Percentiles rank a stretch among this genome's conserved stretches.
phyloP scores from a whole-genome alignment of 2,113 vertebrate species.

The Syrrhaptes paradoxus region DNA sequence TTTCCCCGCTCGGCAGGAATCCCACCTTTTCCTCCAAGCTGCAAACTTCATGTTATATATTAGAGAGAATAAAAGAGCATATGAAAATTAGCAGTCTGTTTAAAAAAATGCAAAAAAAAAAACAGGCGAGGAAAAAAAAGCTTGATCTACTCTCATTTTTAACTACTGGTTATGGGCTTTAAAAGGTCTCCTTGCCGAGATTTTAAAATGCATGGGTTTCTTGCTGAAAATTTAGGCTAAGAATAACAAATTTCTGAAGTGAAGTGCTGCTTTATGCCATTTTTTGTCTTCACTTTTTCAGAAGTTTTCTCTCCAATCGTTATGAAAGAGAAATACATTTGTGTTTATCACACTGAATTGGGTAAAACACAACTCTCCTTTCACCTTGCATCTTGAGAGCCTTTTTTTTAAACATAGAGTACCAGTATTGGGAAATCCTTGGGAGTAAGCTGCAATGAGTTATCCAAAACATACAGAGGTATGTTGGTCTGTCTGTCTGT shows the following conservation, averaged over 20 bases:
- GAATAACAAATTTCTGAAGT: background rate
- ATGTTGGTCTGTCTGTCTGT: background rate
- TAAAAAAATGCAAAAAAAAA: background rate
- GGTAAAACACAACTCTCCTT: background rate
- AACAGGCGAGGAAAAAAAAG: background rate
- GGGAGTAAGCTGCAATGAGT: background rate
- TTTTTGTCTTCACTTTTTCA: background rate
- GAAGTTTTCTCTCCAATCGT: background rate
- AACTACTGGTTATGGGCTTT: background rate
- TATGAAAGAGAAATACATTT: background rate
- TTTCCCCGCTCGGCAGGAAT: background rate
- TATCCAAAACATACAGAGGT: background rate
- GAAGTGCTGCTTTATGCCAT: background rate
- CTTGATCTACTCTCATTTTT: background rate
- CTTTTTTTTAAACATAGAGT: background rate
- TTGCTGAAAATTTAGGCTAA: background rate
- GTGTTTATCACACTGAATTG: background rate
- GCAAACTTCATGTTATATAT: background rate
- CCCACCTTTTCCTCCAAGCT: background rate
- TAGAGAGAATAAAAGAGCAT: background rate
- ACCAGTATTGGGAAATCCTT: background rate
- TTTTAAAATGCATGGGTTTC: background rate
- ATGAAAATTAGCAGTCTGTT: background rate
- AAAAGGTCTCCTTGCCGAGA: background rate
- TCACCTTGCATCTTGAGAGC: background rate